These are phyloP conservation scores for Protula sp. DNA, from an alignment of 2,888 invertebrate genomes.

Conservation along the genomic window DNA sequence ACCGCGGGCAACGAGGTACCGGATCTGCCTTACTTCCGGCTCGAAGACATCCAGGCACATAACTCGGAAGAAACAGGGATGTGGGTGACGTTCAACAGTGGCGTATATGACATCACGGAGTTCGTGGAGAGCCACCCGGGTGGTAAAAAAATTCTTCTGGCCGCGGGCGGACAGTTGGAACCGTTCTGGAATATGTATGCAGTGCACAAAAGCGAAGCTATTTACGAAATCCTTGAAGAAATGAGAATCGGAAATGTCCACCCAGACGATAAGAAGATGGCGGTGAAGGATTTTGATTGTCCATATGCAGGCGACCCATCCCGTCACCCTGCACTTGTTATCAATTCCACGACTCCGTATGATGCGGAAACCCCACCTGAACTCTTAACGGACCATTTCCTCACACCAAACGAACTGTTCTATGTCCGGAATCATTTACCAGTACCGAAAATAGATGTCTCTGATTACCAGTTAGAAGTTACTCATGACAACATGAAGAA, in stretches of 20 bases:
- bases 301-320: conserved; percentile 80
- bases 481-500: conserved; percentile 58
- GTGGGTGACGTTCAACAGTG: conserved; percentile 60
- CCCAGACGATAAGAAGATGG: conserved; percentile 14
- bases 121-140: conserved; percentile 82
- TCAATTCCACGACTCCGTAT: conserved; percentile 79
- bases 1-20: too few species aligned
- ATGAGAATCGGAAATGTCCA: conserved; percentile 82
- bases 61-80: conserved; percentile 59
- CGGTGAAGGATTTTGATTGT: conserved; percentile 31
- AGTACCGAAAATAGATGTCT: conserved; percentile 57
- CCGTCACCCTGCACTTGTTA: conserved; percentile 70
- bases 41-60: conserved; percentile 71
- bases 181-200: conserved; percentile 75
- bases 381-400: conserved; percentile 69
- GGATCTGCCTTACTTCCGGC: conserved; percentile 37
- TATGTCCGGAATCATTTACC: conserved; percentile 97
- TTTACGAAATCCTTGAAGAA: conserved; percentile 72
- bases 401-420: conserved; percentile 87
- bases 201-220: conserved; percentile 57
- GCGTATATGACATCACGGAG: conserved; percentile 92
- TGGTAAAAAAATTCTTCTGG: conserved; percentile 82
- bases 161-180: conserved; percentile 86
- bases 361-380: conserved; percentile 86
- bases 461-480: conserved; percentile 62